A percentile compares a stretch with the other conserved stretches of the same genome.
Conservation (phyloP, 2,113 vertebrate genomes). For the Suncus etruscus region DNA sequence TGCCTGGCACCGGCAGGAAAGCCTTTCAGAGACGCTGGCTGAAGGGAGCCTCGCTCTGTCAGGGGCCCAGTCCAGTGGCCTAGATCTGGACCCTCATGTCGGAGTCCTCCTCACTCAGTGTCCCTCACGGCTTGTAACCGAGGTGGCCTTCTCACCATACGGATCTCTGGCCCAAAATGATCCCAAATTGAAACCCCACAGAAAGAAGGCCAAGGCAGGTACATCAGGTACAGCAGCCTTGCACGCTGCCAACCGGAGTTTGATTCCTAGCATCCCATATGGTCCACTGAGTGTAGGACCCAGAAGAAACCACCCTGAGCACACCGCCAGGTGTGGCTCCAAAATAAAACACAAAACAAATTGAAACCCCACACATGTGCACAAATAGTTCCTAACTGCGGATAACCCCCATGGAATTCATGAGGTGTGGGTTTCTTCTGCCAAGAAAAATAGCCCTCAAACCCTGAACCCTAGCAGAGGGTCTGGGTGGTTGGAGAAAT, state of each 20-base stretch:
- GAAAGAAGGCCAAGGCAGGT: no score
- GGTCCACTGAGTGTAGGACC: no score
- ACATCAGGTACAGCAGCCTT: no score
- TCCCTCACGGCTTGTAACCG: not conserved
- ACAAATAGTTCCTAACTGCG: not conserved
- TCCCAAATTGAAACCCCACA: not conserved
- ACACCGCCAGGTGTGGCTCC: no score
- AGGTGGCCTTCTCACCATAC: conserved; percentile 1
- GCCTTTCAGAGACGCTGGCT: not conserved
- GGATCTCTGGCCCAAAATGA: not conserved
- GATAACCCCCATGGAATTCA: not conserved
- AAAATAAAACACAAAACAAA: no score
- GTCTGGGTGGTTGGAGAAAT: not conserved
- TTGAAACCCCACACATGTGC: no score
- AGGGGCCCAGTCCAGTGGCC: not conserved
- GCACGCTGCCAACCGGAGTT: no score
- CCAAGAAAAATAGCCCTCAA: conserved; percentile 32
- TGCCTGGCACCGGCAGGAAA: not conserved
- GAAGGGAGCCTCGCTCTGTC: not conserved
- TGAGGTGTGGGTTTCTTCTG: not conserved
- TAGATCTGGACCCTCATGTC: not conserved
- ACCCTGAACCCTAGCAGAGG: not conserved
- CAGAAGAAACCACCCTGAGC: no score
- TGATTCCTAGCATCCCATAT: no score
- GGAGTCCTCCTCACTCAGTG: not conserved